Conservation (phyloP, 2,113 vertebrate species). For the Pitta sordida region DNA sequence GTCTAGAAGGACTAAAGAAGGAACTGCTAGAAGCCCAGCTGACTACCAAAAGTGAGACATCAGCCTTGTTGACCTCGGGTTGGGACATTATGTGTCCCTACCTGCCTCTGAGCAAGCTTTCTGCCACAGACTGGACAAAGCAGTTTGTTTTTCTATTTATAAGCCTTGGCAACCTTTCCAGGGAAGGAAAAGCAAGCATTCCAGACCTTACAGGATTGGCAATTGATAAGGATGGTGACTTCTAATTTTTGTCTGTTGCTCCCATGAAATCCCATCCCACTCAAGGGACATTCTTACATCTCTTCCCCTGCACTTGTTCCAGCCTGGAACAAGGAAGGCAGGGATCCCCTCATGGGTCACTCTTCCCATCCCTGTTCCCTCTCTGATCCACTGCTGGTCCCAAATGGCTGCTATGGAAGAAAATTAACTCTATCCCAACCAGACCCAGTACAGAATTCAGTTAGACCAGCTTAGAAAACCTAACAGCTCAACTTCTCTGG, state of each 20-base stretch:
- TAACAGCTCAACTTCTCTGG: neutral
- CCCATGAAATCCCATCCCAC: neutral
- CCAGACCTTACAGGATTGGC: neutral
- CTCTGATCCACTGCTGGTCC: neutral
- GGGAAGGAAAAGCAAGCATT: neutral
- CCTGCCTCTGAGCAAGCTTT: neutral
- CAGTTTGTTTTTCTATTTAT: neutral
- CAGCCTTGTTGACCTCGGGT: neutral
- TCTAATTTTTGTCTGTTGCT: neutral
- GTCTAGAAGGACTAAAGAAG: neutral
- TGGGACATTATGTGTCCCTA: accelerated
- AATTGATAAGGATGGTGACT: neutral
- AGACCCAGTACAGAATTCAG: neutral
- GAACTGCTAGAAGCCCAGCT: neutral
- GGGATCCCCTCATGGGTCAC: neutral
- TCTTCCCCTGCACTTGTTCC: neutral
- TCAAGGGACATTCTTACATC: neutral
- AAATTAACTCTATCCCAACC: neutral
- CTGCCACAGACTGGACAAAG: neutral
- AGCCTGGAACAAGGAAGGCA: neutral
- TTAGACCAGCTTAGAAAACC: neutral
- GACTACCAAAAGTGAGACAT: neutral
- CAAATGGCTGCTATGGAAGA: accelerated
- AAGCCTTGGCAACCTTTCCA: neutral
- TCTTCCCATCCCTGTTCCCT: neutral